Conservation (phyloP, 2,888 invertebrate genomes). For the Watsonalla binaria region DNA sequence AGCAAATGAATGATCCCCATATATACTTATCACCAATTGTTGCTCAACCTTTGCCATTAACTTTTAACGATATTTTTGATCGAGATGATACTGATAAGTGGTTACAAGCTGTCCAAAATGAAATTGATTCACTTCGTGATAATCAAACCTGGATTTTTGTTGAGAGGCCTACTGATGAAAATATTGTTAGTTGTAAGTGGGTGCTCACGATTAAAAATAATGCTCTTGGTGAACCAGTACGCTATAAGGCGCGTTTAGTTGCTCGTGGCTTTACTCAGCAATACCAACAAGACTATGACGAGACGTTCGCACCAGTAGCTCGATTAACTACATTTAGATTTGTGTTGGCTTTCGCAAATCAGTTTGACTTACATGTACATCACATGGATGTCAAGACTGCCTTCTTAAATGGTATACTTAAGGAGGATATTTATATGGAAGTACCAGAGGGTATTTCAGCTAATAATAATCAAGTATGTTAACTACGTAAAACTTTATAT, state of each 20-base stretch:
- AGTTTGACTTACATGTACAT: neutral
- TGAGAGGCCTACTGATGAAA: conserved; percentile 2
- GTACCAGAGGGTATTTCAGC: conserved; percentile 14
- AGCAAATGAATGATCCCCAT: no score
- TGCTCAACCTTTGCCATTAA: no score
- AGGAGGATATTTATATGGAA: conserved; percentile 21
- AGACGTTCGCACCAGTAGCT: conserved; percentile 9
- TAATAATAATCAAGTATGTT: conserved; percentile 4
- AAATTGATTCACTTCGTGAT: conserved; percentile 8
- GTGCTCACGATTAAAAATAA: conserved; percentile 10
- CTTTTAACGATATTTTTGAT: no score
- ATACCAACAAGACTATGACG: conserved; percentile 9
- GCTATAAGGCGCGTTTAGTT: conserved; percentile 9
- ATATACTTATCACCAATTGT: no score
- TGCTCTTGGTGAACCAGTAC: conserved; percentile 2
- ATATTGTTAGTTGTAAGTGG: conserved; percentile 8
- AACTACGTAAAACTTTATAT: conserved; percentile 24
- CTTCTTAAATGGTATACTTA: conserved; percentile 17
- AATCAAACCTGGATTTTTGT: conserved; percentile 11
- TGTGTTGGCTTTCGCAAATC: conserved; percentile 5
- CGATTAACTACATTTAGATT: conserved; percentile 10
- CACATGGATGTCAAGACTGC: conserved; percentile 12
- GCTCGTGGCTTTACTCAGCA: conserved; percentile 11
- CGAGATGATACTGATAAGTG: no score
- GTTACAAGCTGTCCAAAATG: conserved; percentile 11